phyloP scores from a whole-genome alignment of 2,888 invertebrate genomes.

The Plagiodera versicolora region DNA sequence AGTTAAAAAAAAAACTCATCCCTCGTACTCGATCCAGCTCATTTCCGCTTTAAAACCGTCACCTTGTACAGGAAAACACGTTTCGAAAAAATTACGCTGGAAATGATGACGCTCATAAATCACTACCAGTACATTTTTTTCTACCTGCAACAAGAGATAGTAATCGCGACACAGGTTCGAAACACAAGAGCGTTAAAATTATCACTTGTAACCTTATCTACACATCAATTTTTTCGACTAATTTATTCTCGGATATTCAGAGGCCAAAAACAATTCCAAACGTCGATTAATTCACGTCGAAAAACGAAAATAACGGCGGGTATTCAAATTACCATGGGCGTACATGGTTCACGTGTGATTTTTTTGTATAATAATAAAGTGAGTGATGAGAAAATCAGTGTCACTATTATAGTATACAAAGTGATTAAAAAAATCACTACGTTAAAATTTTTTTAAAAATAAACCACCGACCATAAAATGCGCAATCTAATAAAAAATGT shows the following conservation, averaged over 20 bases:
- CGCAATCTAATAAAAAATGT: too few species aligned
- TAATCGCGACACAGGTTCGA: not conserved
- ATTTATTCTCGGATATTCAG: slow-evolving; percentile 6
- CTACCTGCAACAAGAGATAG: not conserved
- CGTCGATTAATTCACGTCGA: slow-evolving; percentile 1
- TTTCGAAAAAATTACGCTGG: not conserved
- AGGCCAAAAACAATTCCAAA: slow-evolving; percentile 1
- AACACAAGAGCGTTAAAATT: not conserved
- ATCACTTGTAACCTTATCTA: slow-evolving; percentile 10
- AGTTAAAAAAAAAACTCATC: too few species aligned
- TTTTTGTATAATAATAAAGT: too few species aligned
- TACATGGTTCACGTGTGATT: too few species aligned
- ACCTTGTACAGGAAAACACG: not conserved
- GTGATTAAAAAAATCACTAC: too few species aligned
- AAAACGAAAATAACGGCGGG: slow-evolving; percentile 1
- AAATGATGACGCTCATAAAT: not conserved
- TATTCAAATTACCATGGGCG: not conserved
- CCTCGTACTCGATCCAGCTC: too few species aligned
- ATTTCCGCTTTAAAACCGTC: not conserved
- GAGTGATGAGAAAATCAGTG: too few species aligned
- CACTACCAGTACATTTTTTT: not conserved
- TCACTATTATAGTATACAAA: too few species aligned
- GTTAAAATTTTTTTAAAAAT: too few species aligned
- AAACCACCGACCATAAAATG: too few species aligned
- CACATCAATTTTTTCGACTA: slow-evolving; percentile 8